phyloP scores from a whole-genome alignment of 2,888 invertebrate genomes.

The Homarus gammarus region DNA sequence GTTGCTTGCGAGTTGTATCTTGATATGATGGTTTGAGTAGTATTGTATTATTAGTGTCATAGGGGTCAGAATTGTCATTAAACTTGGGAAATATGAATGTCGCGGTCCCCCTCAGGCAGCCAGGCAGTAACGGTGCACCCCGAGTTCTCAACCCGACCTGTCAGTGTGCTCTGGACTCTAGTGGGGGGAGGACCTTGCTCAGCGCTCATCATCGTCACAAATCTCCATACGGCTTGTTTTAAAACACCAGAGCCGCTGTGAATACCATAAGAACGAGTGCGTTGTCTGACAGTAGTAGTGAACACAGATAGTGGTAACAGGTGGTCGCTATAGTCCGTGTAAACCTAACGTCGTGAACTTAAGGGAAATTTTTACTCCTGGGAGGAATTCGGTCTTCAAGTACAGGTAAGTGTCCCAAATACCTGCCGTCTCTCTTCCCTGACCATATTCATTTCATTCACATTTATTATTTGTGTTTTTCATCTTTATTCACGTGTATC shows the following conservation, averaged over 20 bases:
- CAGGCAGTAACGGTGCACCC: neutral
- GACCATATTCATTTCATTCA: too few relatives aligned
- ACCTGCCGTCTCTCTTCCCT: neutral
- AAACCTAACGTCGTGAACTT: too few relatives aligned
- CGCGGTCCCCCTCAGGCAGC: neutral
- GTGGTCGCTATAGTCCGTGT: too few relatives aligned
- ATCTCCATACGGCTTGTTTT: neutral
- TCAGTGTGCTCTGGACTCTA: constrained; percentile 1
- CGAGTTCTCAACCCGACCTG: neutral
- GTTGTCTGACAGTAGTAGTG: too few relatives aligned
- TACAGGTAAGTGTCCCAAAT: neutral
- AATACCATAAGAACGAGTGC: too few relatives aligned
- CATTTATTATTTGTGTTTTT: too few relatives aligned
- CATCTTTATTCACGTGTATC: too few relatives aligned
- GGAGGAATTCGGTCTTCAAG: neutral
- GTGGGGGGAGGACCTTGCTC: neutral
- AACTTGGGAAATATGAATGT: neutral
- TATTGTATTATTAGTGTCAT: too few relatives aligned
- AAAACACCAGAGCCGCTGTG: too few relatives aligned
- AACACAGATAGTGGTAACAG: too few relatives aligned
- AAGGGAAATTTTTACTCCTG: neutral
- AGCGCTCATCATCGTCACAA: neutral
- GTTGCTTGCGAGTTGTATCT: too few relatives aligned
- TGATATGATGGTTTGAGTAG: too few relatives aligned
- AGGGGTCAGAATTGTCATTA: neutral